phyloP scores from a whole-genome alignment of 2,797 vertebrate genomes.

The Arctocebus calabarensis region DNA sequence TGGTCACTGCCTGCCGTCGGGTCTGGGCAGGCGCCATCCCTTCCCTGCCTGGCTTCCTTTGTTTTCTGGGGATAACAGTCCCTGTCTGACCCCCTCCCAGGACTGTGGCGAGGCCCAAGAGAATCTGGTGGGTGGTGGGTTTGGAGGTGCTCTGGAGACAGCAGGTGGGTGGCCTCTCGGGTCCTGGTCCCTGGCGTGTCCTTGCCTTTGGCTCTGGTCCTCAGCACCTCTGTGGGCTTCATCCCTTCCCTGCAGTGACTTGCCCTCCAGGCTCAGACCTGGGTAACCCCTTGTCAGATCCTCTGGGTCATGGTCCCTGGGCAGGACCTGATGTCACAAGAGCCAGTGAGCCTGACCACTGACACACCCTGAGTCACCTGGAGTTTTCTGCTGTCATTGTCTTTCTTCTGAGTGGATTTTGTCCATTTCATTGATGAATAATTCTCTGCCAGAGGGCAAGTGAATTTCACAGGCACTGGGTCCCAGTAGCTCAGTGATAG shows the following conservation, averaged over 20 bases:
- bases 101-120: too few relatives aligned
- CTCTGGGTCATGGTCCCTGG: rapidly evolving
- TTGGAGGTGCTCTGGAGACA: background rate
- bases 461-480: rapidly evolving
- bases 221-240: rapidly evolving
- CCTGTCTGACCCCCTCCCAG: too few relatives aligned
- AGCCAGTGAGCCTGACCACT: rapidly evolving
- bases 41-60: background rate
- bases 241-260: too few relatives aligned
- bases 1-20: rapidly evolving
- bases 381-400: background rate
- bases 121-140: background rate
- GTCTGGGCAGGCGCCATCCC: background rate
- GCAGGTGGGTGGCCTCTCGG: background rate
- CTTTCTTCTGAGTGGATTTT: rapidly evolving
- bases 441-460: rapidly evolving
- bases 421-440: background rate
- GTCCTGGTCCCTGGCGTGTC: background rate
- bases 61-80: background rate
- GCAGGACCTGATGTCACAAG: background rate
- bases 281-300: background rate
- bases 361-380: rapidly evolving
- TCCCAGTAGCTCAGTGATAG: rapidly evolving
- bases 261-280: background rate
- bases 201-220: background rate